Conservation (phyloP, 2,888 invertebrate species). For the Agrochola lota region DNA sequence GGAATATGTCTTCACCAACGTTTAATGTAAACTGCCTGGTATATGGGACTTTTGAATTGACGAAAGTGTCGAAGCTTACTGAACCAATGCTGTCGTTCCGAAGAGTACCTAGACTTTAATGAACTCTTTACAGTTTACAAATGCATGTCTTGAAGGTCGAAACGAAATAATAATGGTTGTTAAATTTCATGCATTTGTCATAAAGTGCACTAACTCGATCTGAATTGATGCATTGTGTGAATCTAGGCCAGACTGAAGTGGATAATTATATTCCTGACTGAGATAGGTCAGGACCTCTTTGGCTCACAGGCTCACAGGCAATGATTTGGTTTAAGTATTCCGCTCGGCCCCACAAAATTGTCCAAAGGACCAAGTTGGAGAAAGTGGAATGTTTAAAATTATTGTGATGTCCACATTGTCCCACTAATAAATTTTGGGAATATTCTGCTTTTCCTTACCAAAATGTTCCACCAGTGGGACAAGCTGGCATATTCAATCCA, state of each 20-base stretch:
- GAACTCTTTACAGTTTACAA: background rate
- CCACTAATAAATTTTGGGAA: no score
- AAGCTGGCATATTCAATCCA: background rate
- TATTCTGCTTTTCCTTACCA: background rate
- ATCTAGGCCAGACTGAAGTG: slow-evolving; percentile 29
- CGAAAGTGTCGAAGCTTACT: background rate
- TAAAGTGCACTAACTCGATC: slow-evolving; percentile 27
- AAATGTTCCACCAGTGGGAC: background rate
- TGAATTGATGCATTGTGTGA: slow-evolving; percentile 30
- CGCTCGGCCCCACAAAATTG: background rate
- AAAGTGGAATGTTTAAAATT: background rate
- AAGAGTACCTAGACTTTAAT: background rate
- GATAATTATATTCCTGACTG: slow-evolving; percentile 19
- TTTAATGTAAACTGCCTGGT: background rate
- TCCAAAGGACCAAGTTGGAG: background rate
- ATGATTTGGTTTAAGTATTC: background rate
- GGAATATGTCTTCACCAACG: background rate
- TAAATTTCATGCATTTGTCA: slow-evolving; percentile 16
- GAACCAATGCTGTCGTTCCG: background rate
- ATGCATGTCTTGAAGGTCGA: background rate
- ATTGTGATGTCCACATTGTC: background rate
- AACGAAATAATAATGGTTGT: background rate
- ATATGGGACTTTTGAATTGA: background rate
- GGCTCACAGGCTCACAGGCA: background rate
- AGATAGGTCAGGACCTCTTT: background rate